Evolutionary conservation across 2,113 vertebrate genomes (phyloP).

Genomic region (Damaliscus lunatus): DNA sequence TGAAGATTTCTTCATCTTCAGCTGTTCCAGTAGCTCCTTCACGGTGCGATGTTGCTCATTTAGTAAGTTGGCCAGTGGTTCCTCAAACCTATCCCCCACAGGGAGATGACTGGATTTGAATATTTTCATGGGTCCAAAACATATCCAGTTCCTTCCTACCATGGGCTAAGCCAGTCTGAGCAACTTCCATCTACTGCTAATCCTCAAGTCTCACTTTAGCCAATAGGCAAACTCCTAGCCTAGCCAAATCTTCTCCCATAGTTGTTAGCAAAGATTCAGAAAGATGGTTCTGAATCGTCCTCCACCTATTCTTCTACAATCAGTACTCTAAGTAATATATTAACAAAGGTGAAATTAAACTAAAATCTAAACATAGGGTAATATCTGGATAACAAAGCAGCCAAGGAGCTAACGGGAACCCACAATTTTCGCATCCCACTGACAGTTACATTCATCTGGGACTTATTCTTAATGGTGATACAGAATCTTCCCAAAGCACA

Average conservation of each 20-base stretch:
- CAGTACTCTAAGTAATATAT: not conserved
- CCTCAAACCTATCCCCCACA: conserved; percentile 86
- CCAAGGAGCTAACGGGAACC: not conserved
- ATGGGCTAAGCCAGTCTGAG: not conserved
- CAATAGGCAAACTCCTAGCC: not conserved
- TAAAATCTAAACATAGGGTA: not conserved
- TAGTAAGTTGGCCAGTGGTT: conserved; percentile 89
- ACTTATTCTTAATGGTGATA: not conserved
- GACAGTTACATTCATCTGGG: not conserved
- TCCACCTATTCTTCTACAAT: not conserved
- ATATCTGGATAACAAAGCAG: not conserved
- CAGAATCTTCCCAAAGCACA: not conserved
- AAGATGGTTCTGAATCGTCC: not conserved
- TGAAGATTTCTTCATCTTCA: conserved; percentile 84
- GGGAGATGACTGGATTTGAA: not conserved
- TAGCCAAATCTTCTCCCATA: not conserved
- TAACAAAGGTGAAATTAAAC: not conserved
- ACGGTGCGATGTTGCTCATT: conserved; percentile 87
- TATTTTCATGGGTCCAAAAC: not conserved
- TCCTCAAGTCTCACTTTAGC: not conserved
- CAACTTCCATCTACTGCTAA: not conserved
- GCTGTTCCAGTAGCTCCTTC: conserved; percentile 86
- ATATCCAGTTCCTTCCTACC: not conserved
- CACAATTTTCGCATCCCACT: not conserved
- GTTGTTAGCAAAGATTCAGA: not conserved